Base-by-base conservation (phyloP, 2,888 invertebrate species). In the Mycalesis mineus region DNA sequence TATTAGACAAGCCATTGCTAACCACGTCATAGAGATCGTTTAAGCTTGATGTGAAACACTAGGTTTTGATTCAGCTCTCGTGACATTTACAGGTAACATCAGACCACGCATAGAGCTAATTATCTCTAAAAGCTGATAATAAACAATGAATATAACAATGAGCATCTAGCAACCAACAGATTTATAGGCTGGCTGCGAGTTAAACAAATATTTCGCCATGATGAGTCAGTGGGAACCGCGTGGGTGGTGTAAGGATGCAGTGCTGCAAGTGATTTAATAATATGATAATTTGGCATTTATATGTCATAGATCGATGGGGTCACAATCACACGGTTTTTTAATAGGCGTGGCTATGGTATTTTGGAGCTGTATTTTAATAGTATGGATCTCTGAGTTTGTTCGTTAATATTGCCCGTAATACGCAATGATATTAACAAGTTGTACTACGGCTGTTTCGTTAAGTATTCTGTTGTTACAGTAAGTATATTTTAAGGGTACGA, bases 161-260 rank as follows among this genome's bases (percentile, higher is more conserved):
- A 51, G 54, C 54, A 60, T 62, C 64, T 58, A 63, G 59, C 55
- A 52, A 52, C 52, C 17, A 58, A 58, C 58, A 56, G 58, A 64
- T 64, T 64, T 64, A 64, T 64, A 31, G 57, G 44, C 58, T 47
- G 55, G 60, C 22, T 63, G 50, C 58, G 65, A 63, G 55, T 61
- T 61, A 63, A 58, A 56, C 57, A 56, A 61, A 61, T 57, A 53
- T 67, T 67, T 67, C 58, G 61, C 60, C 66, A 66, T 63, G 68
- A 69, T 69, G 69, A 69, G 65, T 69, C 67, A 69, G 65, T 67
- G 67, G 61, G 67, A 67, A 65, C 41, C 41, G 57, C 53, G 68
- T 69, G 66, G 69, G 68, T 48, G 67, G 57, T 54, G 68, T 66
- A 69, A 69, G 69, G 68, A 72, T 74, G 72, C 70, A 66, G 71